phyloP scores from a whole-genome alignment of 2,797 vertebrate genomes.

The Halcyon chelicuti region DNA sequence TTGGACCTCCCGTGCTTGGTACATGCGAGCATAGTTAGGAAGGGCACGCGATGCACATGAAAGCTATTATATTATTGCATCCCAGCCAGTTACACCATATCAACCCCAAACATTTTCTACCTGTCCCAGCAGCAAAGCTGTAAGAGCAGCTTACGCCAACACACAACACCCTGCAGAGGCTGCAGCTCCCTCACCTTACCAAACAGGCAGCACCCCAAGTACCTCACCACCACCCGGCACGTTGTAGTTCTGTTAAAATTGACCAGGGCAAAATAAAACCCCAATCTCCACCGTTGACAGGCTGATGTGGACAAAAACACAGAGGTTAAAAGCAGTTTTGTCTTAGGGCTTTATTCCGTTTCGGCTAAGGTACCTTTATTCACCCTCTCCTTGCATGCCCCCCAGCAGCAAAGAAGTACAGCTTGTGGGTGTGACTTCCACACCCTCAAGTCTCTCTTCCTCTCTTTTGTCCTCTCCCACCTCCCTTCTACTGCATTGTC shows the following conservation, averaged over 20 bases:
- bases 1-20: neutral
- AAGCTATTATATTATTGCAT: neutral
- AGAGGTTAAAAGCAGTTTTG: neutral
- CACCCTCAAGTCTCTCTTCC: neutral
- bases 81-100: neutral
- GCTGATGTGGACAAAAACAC: neutral
- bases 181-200: neutral
- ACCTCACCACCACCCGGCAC: neutral
- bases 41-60: fast-evolving
- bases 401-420: fast-evolving
- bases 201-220: neutral
- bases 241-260: neutral
- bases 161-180: fast-evolving
- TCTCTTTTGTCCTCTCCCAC: neutral
- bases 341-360: neutral
- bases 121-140: neutral
- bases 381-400: neutral
- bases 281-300: neutral
- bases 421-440: neutral
- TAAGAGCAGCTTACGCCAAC: neutral
- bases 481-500: neutral
- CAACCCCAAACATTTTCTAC: neutral
- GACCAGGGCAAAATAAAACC: neutral
- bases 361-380: neutral
- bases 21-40: neutral